Evolutionary conservation across 2,797 vertebrate genomes (phyloP).

Genomic region (Acipenser transmontanus): DNA sequence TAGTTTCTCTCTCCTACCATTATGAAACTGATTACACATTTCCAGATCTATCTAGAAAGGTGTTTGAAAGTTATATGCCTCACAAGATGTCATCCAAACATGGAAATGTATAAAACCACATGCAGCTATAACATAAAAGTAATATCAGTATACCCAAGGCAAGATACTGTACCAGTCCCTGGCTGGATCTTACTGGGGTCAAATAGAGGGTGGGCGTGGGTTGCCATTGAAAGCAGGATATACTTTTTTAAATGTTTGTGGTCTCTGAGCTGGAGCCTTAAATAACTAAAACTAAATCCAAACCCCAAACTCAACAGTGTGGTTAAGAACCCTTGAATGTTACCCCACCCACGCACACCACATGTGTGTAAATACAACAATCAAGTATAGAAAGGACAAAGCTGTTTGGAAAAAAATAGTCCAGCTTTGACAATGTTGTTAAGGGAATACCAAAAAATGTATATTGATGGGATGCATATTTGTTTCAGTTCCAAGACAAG

Average conservation of each 20-base stretch:
- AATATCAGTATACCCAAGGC: neutral
- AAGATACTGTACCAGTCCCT: neutral
- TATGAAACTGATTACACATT: no score
- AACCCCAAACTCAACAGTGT: neutral
- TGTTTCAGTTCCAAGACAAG: no score
- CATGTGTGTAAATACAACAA: slow-evolving; percentile 12
- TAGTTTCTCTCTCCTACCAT: no score
- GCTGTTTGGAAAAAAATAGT: neutral
- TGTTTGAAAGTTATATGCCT: no score
- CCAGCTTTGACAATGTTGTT: neutral
- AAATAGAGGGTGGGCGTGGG: neutral
- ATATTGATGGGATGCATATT: no score
- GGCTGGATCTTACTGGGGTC: neutral
- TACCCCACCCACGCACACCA: slow-evolving; percentile 1
- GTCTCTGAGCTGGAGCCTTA: neutral
- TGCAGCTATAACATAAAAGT: neutral
- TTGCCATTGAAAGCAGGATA: neutral
- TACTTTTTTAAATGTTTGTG: neutral
- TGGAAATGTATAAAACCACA: no score
- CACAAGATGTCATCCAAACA: no score
- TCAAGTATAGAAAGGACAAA: slow-evolving; percentile 10
- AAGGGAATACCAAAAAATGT: no score
- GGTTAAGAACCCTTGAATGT: neutral
- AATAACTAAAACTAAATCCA: slow-evolving; percentile 1
- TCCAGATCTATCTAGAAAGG: no score